These are phyloP conservation scores for Xestia c-nigrum DNA, from an alignment of 2,888 invertebrate species.

Conservation along the genomic window DNA sequence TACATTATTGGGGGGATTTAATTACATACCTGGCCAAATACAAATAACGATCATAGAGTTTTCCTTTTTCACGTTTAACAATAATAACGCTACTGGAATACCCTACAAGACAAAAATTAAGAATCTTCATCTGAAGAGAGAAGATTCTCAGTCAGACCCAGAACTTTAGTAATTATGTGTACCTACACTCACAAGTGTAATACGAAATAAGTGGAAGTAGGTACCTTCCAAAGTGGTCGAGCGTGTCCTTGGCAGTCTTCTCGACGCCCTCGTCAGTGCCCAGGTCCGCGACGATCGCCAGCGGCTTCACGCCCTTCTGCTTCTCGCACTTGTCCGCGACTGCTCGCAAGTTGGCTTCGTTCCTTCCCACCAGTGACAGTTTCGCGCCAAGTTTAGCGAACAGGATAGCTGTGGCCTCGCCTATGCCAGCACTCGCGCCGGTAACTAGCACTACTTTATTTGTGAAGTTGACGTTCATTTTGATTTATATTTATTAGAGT, in stretches of 20 bases:
- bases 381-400: constrained; percentile 72
- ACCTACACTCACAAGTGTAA: too few species aligned
- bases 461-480: constrained; percentile 61
- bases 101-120: background rate
- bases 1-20: background rate
- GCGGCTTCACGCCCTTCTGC: constrained; percentile 63
- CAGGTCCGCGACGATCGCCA: constrained; percentile 72
- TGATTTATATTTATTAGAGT: background rate
- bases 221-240: constrained; percentile 70
- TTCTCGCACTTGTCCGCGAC: constrained; percentile 67
- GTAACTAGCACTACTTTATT: constrained; percentile 75
- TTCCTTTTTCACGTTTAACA: background rate
- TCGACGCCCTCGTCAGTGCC: constrained; percentile 75
- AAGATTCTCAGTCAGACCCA: background rate
- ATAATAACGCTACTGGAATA: background rate
- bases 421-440: constrained; percentile 76
- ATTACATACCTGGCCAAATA: background rate
- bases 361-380: constrained; percentile 71
- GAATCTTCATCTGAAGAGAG: background rate
- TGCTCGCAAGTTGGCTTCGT: constrained; percentile 64
- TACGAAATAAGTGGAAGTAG: background rate
- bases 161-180: background rate
- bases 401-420: constrained; percentile 70
- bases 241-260: constrained; percentile 67
- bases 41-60: background rate